phyloP scores from a whole-genome alignment of 1,140 invertebrate genomes.

The Saccostrea cuccullata region DNA sequence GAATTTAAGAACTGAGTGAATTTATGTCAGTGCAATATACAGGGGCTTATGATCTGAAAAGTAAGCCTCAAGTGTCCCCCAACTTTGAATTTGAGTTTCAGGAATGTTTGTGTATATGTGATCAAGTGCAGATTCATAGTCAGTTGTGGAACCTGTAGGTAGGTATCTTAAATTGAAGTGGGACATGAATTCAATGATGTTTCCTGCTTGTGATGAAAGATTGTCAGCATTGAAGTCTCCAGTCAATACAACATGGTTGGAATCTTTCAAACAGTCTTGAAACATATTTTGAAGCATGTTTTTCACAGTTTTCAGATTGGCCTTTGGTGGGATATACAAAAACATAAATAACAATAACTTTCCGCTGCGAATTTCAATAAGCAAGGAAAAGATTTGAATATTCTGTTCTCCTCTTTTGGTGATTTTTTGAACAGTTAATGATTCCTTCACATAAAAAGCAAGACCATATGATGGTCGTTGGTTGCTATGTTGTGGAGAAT shows the following conservation, averaged over 20 bases:
- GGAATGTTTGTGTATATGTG: constrained; percentile 23
- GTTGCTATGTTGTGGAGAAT: not conserved
- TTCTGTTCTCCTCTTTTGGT: not conserved
- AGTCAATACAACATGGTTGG: constrained; percentile 10
- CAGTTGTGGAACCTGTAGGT: constrained; percentile 17
- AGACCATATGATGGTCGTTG: constrained; percentile 31
- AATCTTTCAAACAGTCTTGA: not conserved
- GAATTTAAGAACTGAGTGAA: not conserved
- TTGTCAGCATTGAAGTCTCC: constrained; percentile 45
- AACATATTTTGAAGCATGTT: constrained; percentile 4
- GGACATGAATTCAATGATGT: not conserved
- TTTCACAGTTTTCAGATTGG: not conserved
- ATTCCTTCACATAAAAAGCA: constrained; percentile 32
- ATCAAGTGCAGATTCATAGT: constrained; percentile 33
- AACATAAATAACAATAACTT: constrained; percentile 15
- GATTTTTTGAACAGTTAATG: not conserved
- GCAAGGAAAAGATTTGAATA: constrained; percentile 18
- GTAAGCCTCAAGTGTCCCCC: constrained; percentile 36
- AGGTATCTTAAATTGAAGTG: not conserved
- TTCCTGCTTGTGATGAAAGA: not conserved
- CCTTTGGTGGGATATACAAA: constrained; percentile 38
- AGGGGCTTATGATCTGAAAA: constrained; percentile 38
- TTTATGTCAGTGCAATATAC: constrained; percentile 28
- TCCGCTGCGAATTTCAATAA: constrained; percentile 3
- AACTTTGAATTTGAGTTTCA: not conserved